Evolutionary conservation across 2,797 vertebrate species (phyloP), one percentile per base, ranked within the genome.

Genomic region (Varecia variegata): DNA sequence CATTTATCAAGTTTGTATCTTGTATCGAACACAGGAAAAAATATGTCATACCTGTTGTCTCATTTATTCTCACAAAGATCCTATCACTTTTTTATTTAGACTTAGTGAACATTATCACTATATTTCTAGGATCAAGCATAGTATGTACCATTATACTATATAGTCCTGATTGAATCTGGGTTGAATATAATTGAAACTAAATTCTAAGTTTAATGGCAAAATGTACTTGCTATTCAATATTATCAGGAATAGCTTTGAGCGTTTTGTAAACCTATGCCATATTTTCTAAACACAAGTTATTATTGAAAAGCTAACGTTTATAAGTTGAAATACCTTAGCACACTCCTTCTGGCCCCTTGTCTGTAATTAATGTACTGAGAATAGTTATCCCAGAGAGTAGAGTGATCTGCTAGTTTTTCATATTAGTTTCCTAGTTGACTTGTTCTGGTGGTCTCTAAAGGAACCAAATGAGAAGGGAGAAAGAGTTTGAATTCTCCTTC

Each of bases 111-210:
- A 71, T 60, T 68, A 86, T 86, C 7, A 54, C 80, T 27, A 3
- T 88, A 67, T 86, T 79, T 86, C 47, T 50, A 90, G 12, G 43
- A 58, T 54, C 35, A 60, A 73, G 9, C 32, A 50, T 45, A 68
- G 5, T 67, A 30, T 35, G 4, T 60, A 38, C 35, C 13, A 11
- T 80, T 38, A 52, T 56, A 32, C 1, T 90, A 7, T 58, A 21
- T 79, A 58, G 15, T 47, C 71, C 10, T 88, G 67, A 73, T 65
- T 67, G 21, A 90, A 81, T 87, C 74, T 81, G 23, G 5, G 11
- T 58, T 94, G n/a, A 68, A 25, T 91, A 86, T 56, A 88, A 70
- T 85, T 71, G n/a, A 92, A 93, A 68, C 85, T 81, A 73, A 71
- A 68, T 81, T 83, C 30, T 73, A 84, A 83, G 80, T 2, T 65